These are phyloP conservation scores for Agrotis ipsilon DNA, from an alignment of 2,888 invertebrate species.

Conservation along the genomic window DNA sequence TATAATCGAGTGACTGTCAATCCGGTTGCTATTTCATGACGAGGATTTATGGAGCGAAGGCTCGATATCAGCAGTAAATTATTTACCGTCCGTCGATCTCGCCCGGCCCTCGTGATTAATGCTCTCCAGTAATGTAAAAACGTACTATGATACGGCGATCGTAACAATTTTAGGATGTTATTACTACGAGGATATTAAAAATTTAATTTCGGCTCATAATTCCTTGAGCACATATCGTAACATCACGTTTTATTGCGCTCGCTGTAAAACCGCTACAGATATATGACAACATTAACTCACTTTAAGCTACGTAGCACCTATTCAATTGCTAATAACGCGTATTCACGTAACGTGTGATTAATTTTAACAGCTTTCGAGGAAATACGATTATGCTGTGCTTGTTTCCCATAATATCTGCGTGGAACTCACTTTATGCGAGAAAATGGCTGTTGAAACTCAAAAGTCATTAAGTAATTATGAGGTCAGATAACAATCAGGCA, in stretches of 20 bases:
- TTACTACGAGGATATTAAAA: conserved; percentile 68
- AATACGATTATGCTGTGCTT: conserved; percentile 44
- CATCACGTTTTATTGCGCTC: conserved; percentile 68
- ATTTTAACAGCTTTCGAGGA: conserved; percentile 54
- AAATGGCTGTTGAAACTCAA: background rate
- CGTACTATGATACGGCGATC: conserved; percentile 55
- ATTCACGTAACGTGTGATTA: conserved; percentile 49
- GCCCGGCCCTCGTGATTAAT: conserved; percentile 71
- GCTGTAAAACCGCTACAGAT: conserved; percentile 67
- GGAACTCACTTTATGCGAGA: conserved; percentile 3
- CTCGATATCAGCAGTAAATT: conserved; percentile 77
- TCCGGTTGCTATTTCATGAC: conserved; percentile 75
- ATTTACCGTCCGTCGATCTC: conserved; percentile 77
- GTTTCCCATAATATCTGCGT: conserved; percentile 26
- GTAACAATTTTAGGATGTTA: conserved; percentile 62
- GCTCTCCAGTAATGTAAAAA: conserved; percentile 60
- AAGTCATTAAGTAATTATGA: background rate
- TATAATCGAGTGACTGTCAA: conserved; percentile 80
- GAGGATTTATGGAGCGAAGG: conserved; percentile 78
- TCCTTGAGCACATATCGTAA: conserved; percentile 67
- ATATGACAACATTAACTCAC: conserved; percentile 63
- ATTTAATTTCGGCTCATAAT: conserved; percentile 69
- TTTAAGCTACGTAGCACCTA: conserved; percentile 61
- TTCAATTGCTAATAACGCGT: conserved; percentile 60
- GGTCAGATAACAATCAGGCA: background rate